Percentiles rank a stretch among this genome's conserved stretches.
Evolutionary conservation across 2,888 invertebrate species (phyloP).

Genomic region (Megaustenia siamemsis): DNA sequence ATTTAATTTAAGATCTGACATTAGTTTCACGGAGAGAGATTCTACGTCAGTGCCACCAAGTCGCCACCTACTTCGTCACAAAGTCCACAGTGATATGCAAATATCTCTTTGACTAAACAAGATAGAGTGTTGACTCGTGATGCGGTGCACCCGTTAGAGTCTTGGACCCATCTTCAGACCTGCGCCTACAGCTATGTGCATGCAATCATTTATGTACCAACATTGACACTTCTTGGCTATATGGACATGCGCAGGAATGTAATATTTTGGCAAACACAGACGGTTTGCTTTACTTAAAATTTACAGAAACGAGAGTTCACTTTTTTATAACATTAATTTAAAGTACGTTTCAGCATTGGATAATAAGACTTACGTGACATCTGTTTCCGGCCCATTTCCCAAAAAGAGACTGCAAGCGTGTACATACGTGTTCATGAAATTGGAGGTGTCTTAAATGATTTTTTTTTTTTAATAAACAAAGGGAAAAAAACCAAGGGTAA

Average conservation of each 20-base stretch:
- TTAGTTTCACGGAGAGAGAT: background rate
- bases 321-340: background rate
- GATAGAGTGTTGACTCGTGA: slow-evolving; percentile 23
- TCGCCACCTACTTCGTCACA: slow-evolving; percentile 21
- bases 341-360: background rate
- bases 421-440: slow-evolving; percentile 20
- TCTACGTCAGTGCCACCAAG: background rate
- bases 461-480: slow-evolving; percentile 5
- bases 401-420: background rate
- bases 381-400: background rate
- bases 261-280: slow-evolving; percentile 8
- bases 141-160: slow-evolving; percentile 4
- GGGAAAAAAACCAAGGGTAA: background rate
- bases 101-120: background rate
- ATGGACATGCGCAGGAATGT: slow-evolving; percentile 21
- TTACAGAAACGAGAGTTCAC: background rate
- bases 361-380: background rate
- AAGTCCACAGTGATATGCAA: background rate
- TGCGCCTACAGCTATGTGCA: background rate
- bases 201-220: slow-evolving; percentile 12
- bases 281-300: background rate
- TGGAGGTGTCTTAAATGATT: background rate
- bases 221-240: slow-evolving; percentile 12
- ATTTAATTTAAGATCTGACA: background rate
- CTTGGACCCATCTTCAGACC: slow-evolving; percentile 5